Percentiles rank a stretch among this genome's conserved stretches.
phyloP scores from a whole-genome alignment of 2,888 invertebrate species.

The Temnothorax rugatulus region DNA sequence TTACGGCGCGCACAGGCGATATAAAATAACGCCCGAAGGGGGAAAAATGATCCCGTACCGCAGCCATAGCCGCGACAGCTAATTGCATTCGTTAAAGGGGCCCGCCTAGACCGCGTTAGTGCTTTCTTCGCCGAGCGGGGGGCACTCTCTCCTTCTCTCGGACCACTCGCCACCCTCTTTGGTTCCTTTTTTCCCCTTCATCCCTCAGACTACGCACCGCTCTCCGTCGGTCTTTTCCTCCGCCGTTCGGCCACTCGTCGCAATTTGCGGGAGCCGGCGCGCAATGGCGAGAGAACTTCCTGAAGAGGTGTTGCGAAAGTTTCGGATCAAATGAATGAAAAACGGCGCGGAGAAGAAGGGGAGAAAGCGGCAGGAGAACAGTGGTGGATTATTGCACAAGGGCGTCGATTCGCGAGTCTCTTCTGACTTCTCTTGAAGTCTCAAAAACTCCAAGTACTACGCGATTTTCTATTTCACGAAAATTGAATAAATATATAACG shows the following conservation, averaged over 20 bases:
- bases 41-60: slow-evolving; percentile 42
- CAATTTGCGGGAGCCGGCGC: slow-evolving; percentile 44
- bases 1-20: slow-evolving; percentile 44
- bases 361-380: neutral
- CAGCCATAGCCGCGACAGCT: slow-evolving; percentile 43
- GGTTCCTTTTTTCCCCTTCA: neutral
- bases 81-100: slow-evolving; percentile 56
- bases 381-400: slow-evolving; percentile 33
- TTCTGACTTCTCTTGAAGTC: neutral
- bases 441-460: neutral
- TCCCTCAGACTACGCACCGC: neutral
- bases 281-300: slow-evolving; percentile 45
- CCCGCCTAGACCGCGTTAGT: slow-evolving; percentile 38
- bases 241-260: slow-evolving; percentile 18
- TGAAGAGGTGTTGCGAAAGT: slow-evolving; percentile 48
- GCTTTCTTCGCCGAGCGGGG: slow-evolving; percentile 31
- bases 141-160: neutral
- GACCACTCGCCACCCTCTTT: slow-evolving; percentile 6
- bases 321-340: slow-evolving; percentile 44
- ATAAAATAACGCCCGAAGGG: slow-evolving; percentile 53
- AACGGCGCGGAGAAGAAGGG: slow-evolving; percentile 13
- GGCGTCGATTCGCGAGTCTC: neutral
- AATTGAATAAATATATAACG: neutral
- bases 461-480: neutral
- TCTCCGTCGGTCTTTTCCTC: slow-evolving; percentile 26